phyloP scores from a whole-genome alignment of 2,113 vertebrate species.

The Columba livia region DNA sequence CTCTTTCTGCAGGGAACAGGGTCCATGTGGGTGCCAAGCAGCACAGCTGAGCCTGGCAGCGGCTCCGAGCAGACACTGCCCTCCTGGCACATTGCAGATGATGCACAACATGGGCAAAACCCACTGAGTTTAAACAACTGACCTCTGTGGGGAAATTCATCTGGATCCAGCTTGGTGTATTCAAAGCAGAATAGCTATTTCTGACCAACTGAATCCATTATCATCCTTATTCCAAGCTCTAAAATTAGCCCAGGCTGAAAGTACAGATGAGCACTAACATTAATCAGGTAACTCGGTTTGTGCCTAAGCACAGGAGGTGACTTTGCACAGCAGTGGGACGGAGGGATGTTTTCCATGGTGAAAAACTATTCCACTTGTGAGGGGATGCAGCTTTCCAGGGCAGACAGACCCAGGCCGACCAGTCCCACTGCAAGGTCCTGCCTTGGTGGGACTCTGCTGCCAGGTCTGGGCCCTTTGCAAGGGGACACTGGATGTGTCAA shows the following conservation, averaged over 20 bases:
- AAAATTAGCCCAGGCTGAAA: constrained; percentile 30
- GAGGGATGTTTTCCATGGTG: background rate
- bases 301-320: background rate
- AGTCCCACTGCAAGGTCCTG: background rate
- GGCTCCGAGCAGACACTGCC: background rate
- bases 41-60: background rate
- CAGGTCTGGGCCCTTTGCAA: background rate
- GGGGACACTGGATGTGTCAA: background rate
- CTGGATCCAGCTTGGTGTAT: background rate
- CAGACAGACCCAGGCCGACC: background rate
- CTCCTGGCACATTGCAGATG: background rate
- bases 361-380: background rate
- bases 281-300: background rate
- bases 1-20: background rate
- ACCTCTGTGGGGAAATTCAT: background rate
- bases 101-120: background rate
- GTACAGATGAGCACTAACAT: background rate
- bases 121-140: background rate
- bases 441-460: accelerated
- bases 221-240: background rate
- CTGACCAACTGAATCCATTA: background rate
- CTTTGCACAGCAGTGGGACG: background rate
- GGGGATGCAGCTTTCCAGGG: background rate
- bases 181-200: constrained; percentile 37
- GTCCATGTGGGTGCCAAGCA: accelerated